Base-by-base conservation (phyloP, 2,797 vertebrate species). In the Sphenopsis melanotis region DNA sequence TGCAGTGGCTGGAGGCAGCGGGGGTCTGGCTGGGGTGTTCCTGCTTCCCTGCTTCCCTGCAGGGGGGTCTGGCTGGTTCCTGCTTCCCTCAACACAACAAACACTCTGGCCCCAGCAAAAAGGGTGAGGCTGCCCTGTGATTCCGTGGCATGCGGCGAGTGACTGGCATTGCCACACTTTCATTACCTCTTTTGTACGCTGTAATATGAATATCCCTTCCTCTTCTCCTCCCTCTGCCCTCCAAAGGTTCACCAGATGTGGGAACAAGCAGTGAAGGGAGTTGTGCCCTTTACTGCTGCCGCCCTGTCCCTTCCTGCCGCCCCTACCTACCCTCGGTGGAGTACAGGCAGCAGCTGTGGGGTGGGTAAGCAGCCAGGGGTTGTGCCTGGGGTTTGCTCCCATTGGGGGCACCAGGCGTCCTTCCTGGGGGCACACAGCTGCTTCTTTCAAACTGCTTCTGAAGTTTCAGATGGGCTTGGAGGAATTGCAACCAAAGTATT, bases 131-230 rank as follows among this genome's bases (percentile, higher is more conserved):
- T 81, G 30, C n/a, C 53, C 30, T 55, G 32, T 24, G 53, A 83
- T 95, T 77, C 82, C 0, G 0, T 0, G 4, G 49, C 17, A 15
- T 3, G 32, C 56, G 30, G 83, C 0, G 0, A 72, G 27, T 12
- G 5, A 44, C 84, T 55, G 75, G 70, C 85, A 75, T 61, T 2
- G 0, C 64, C 74, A 36, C 23, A 4, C 29, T 96, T 95, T 86
- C 36, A 0, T 83, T 96, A 90, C 87, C 88, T 81, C 83, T 95
- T 93, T 95, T 90, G 50, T 29, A 57, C 6, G 6, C 50, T 83
- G 1, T 59, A 29, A 78, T 32, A 44, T 30, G 56, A 85, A 70
- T 12, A 16, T 56, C 64, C 42, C 76, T 93, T 96, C 92, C 79
- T 85, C 76, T 77, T 91, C 56, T 66, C 34, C 32, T 83, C 60